Evolutionary conservation across 2,888 invertebrate genomes (phyloP).

Genomic region (Drosophila fungiperda): DNA sequence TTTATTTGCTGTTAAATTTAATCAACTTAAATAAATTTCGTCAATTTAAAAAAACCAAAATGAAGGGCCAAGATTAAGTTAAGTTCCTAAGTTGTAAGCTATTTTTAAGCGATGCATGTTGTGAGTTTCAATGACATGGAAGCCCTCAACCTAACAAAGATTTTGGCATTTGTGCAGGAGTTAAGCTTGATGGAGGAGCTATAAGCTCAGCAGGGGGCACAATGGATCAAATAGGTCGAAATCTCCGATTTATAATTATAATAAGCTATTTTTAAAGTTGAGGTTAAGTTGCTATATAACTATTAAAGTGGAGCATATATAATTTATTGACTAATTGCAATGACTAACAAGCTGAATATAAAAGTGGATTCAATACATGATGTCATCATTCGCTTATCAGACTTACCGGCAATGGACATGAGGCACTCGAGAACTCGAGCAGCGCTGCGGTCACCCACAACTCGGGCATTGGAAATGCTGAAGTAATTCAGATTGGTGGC

Average conservation of each 20-base stretch:
- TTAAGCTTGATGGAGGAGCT: no score
- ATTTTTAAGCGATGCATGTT: no score
- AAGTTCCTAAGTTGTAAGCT: not conserved
- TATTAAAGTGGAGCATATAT: not conserved
- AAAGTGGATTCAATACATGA: not conserved
- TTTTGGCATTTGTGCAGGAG: no score
- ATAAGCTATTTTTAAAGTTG: no score
- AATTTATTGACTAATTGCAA: not conserved
- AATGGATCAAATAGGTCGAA: no score
- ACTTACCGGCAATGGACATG: conserved; percentile 92
- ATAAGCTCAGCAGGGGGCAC: no score
- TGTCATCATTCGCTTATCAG: not conserved
- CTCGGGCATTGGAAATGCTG: conserved; percentile 88
- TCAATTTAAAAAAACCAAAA: not conserved
- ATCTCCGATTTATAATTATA: no score
- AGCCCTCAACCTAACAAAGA: no score
- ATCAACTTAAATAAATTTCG: not conserved
- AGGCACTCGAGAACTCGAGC: conserved; percentile 95
- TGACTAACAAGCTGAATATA: not conserved
- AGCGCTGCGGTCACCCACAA: conserved; percentile 93
- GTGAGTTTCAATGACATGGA: no score
- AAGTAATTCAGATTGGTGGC: conserved; percentile 87
- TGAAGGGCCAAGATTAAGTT: not conserved
- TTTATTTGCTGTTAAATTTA: not conserved
- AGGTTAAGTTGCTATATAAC: no score